Conservation (phyloP, 2,797 vertebrate species). For the Onychomys leucogaster region DNA sequence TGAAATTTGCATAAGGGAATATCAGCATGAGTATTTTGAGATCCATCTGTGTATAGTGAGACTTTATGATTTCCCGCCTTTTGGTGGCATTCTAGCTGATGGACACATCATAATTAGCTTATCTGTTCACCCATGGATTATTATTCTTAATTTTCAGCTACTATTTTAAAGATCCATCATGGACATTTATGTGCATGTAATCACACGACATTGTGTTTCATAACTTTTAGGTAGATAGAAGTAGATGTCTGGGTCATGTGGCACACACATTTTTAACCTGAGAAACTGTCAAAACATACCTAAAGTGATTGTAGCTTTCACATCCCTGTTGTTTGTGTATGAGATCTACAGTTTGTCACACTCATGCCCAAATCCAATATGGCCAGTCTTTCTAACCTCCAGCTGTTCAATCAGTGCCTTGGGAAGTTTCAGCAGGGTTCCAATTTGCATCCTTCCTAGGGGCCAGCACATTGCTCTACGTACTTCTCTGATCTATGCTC, state of each 20-base stretch:
- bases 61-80: neutral
- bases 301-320: neutral
- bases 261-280: neutral
- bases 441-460: neutral
- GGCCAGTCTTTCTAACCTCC: neutral
- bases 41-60: neutral
- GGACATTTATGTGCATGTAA: neutral
- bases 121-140: neutral
- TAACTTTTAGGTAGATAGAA: neutral
- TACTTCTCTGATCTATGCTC: neutral
- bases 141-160: neutral
- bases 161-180: neutral
- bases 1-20: slow-evolving; percentile 47
- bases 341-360: neutral
- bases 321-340: neutral
- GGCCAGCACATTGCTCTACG: neutral
- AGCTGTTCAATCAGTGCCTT: neutral
- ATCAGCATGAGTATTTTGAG: neutral
- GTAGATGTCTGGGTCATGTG: neutral
- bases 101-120: neutral
- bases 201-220: neutral
- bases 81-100: neutral
- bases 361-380: neutral
- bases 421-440: neutral
- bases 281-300: neutral